Conservation (phyloP, 2,888 invertebrate species). For the Diadegma fenestrale region DNA sequence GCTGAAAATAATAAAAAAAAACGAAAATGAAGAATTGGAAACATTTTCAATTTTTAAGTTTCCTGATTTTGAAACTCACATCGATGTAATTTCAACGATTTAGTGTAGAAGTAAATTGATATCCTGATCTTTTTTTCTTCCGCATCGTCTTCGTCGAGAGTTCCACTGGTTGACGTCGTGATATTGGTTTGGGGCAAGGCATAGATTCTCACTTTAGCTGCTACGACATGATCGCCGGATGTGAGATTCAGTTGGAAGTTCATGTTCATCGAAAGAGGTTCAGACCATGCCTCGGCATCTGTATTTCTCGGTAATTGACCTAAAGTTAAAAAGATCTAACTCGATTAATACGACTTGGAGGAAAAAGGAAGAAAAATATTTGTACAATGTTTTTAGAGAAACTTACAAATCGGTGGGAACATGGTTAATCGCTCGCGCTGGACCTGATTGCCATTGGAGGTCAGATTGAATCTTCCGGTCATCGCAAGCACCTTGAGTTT, state of each 20-base stretch:
- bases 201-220: conserved; percentile 86
- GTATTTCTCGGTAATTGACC: conserved; percentile 87
- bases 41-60: neutral
- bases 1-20: conserved; percentile 68
- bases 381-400: neutral
- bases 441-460: conserved; percentile 78
- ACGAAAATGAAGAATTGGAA: neutral
- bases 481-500: conserved; percentile 80
- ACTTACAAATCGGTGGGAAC: conserved; percentile 85
- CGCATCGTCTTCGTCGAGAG: conserved; percentile 78
- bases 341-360: neutral
- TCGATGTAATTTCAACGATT: conserved; percentile 86
- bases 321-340: conserved; percentile 71
- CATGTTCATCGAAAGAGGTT: conserved; percentile 86
- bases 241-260: conserved; percentile 86
- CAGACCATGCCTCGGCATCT: conserved; percentile 86
- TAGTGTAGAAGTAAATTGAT: conserved; percentile 87
- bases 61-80: conserved; percentile 82
- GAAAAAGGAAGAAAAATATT: neutral
- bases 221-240: conserved; percentile 85
- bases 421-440: conserved; percentile 83
- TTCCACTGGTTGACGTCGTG: conserved; percentile 75
- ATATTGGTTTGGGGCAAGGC: conserved; percentile 85
- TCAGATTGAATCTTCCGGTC: conserved; percentile 81
- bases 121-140: conserved; percentile 87